Percentiles rank a stretch among this genome's conserved stretches.
phyloP scores from a whole-genome alignment of 2,797 vertebrate genomes.

The Acridotheres tristis region DNA sequence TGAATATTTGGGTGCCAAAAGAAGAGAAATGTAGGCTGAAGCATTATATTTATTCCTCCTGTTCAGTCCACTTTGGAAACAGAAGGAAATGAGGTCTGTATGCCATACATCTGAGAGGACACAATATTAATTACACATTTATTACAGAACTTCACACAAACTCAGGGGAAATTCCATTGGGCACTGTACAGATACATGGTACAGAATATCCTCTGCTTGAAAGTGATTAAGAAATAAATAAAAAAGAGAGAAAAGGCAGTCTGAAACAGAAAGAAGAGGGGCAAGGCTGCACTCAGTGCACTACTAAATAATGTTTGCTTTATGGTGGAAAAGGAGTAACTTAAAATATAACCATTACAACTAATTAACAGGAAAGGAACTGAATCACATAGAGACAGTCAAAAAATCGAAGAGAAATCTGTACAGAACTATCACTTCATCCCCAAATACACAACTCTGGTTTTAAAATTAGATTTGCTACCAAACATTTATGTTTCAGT shows the following conservation, averaged over 20 bases:
- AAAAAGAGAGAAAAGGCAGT: background rate
- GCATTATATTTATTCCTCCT: background rate
- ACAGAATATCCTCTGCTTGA: background rate
- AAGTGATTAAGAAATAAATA: background rate
- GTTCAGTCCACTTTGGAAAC: background rate
- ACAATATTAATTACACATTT: background rate
- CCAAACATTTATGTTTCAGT: background rate
- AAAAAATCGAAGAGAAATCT: background rate
- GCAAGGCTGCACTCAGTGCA: accelerated
- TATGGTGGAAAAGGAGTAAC: background rate
- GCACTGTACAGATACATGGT: background rate
- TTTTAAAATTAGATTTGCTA: slow-evolving; percentile 6
- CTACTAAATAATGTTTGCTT: background rate
- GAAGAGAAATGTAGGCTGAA: background rate
- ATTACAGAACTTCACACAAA: background rate
- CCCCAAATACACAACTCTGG: background rate
- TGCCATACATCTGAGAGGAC: background rate
- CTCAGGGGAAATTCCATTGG: background rate
- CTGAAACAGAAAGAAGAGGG: background rate
- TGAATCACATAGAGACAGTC: background rate
- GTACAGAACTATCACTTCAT: background rate
- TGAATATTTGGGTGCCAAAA: background rate
- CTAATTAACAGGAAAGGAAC: background rate
- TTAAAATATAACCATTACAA: background rate
- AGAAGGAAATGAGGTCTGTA: background rate